Evolutionary conservation across 64 coral and sea anemone species (phyloP), one percentile per base, ranked within the genome.

Genomic region (Actinia equina): DNA sequence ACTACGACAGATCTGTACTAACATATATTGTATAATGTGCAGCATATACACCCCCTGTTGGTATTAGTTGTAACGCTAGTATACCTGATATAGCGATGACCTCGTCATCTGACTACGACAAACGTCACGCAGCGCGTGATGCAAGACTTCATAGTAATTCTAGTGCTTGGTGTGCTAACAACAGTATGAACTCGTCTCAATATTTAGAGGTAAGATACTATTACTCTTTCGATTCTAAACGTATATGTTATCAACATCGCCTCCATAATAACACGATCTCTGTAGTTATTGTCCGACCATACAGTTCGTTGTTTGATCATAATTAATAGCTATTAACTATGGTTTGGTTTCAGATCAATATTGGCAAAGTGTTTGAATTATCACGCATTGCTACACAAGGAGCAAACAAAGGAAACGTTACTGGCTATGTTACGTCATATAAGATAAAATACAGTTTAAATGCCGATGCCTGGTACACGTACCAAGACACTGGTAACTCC

Each of bases 351-450:
- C 30, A 85, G 83, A 60, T 85, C 25, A 43, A 85, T 43, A 25
- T 85, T 30, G 83, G 55, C 9, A 85, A 44, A 57, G 59, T 43
- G 22, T 85, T 37, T 63, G 53, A 63, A 85, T 59, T 85, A 85
- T 59, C 49, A 60, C 20, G 83, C 22, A 63, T 85, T 52, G 83
- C 83, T 3, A 85, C 83, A 7, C 83, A 85, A 85, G 83, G 83
- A 42, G 16, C 7, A 18, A 42, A 37, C 56, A 18, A 54, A 22
- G 55, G 13, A 17, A 58, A 85, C 83, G 23, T 85, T 16, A 85
- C 22, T 63, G 83, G 83, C 55, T 53, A 85, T 37, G 83, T 85
- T 14, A 85, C 83, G 18, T 55, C 83, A 60, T 85, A 85, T 56
- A 85, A 62, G 59, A 60, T 85, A 60, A 17, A 17, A 60, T 58